Base-by-base conservation (phyloP, 2,113 vertebrate species). In the Regulus satrapa region DNA sequence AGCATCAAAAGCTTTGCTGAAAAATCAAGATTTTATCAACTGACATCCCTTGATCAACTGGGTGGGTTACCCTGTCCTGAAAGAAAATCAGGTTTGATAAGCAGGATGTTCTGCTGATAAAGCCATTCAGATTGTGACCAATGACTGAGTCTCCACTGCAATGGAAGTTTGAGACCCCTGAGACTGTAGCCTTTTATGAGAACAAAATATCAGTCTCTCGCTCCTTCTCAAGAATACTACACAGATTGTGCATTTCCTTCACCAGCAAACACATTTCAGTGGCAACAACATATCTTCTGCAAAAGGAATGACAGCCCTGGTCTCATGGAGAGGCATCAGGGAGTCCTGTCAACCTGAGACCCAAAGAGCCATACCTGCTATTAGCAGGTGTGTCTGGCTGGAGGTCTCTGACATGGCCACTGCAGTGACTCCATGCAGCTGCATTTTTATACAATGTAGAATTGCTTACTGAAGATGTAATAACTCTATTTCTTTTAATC, bases 81-180 rank as follows among this genome's bases (percentile, higher is more conserved):
- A 58, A 58, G 2, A 18, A 51, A 63, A 48, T 41, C 14, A 55
- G 34, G 25, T 48, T 46, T 34, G 34, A 41, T 14, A 55, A 48
- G 7, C 23, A 68, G n/a, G 54, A 28, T 6, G 5, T 73, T 45
- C 18, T 1, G 0, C 23, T 58, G 8, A 51, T 51, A 41, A 51
- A 58, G 18, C 15, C 8, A 2, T 38, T 5, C 4, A 66, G 59
- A 19, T 28, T n/a, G 18, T 51, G 51, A 45, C 18, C 25, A 36
- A 4, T 12, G 49, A 56, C 21, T 63, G 17, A 1, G 0, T 26
- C 31, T 56, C 25, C 25, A 40, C 40, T 55, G 34, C 11, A 23
- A 5, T 10, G 34, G 26, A 41, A 79, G 25, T 48, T 21, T 14
- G 11, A 63, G 12, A 40, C 13, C 40, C n/a, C 40, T 34, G 34